These are phyloP conservation scores for Philopotamus ludificatus DNA, from an alignment of 1,140 invertebrate species.

Conservation along the genomic window DNA sequence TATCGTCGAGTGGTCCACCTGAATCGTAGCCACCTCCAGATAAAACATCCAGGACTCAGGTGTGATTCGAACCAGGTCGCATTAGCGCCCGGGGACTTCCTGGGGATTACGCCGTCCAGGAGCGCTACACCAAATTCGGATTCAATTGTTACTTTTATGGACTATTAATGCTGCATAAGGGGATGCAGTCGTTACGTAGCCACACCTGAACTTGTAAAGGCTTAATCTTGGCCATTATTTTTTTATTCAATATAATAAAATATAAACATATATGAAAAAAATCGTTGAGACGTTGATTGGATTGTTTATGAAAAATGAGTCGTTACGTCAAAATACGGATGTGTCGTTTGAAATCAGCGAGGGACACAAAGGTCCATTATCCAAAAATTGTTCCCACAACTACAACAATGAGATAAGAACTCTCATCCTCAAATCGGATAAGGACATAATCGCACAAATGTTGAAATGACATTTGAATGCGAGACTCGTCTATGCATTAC, in stretches of 20 bases:
- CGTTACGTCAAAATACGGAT: no score
- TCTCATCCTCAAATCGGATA: neutral
- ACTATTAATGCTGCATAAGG: constrained; percentile 12
- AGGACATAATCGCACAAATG: neutral
- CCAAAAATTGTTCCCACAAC: neutral
- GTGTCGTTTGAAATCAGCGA: no score
- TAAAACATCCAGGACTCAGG: constrained; percentile 4
- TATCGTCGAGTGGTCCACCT: neutral
- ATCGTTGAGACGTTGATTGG: no score
- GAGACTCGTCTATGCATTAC: neutral
- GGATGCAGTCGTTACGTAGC: no score
- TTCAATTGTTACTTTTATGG: constrained; percentile 23
- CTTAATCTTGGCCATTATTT: no score
- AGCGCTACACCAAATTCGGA: neutral
- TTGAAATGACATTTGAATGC: neutral
- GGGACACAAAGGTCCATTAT: neutral
- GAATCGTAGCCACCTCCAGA: neutral
- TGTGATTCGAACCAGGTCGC: constrained; percentile 6
- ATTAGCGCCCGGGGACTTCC: constrained; percentile 10
- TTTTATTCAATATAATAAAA: no score
- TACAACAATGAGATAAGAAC: constrained; percentile 2
- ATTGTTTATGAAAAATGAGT: no score
- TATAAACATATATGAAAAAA: no score
- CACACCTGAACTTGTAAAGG: no score
- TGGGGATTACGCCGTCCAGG: neutral